phyloP scores from a whole-genome alignment of 2,888 invertebrate genomes.

The Punctoribates punctum region DNA sequence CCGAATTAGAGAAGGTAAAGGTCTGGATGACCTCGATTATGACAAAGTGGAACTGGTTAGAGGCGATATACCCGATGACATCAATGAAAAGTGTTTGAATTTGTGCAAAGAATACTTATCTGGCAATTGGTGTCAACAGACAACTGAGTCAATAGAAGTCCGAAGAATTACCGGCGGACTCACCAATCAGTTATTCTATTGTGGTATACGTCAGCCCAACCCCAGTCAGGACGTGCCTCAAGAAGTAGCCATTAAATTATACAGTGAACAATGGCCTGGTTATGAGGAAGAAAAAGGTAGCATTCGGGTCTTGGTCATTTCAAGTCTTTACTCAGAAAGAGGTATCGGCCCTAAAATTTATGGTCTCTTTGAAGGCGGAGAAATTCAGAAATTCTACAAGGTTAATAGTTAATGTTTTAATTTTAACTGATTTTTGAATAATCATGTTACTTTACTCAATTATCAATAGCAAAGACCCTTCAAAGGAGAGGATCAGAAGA shows the following conservation, averaged over 20 bases:
- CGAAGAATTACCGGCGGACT: neutral
- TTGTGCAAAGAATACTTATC: neutral
- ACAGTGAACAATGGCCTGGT: neutral
- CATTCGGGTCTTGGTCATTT: neutral
- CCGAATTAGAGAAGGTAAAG: no score
- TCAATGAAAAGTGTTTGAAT: neutral
- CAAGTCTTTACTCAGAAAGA: neutral
- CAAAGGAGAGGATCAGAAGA: neutral
- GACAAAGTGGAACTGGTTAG: conserved; percentile 40
- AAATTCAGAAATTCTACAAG: neutral
- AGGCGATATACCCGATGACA: neutral
- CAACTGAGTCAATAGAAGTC: neutral
- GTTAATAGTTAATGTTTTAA: neutral
- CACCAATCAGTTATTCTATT: neutral
- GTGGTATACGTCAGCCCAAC: neutral
- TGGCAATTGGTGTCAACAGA: neutral
- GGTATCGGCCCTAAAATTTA: neutral
- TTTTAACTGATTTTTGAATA: neutral
- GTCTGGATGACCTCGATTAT: neutral
- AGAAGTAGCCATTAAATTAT: neutral
- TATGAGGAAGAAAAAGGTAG: neutral
- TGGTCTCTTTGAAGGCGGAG: neutral
- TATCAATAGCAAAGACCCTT: neutral
- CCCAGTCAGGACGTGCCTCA: neutral
- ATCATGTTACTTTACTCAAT: neutral